Evolutionary conservation across 2,888 invertebrate species (phyloP).

Genomic region (Hyposoter dolosus): DNA sequence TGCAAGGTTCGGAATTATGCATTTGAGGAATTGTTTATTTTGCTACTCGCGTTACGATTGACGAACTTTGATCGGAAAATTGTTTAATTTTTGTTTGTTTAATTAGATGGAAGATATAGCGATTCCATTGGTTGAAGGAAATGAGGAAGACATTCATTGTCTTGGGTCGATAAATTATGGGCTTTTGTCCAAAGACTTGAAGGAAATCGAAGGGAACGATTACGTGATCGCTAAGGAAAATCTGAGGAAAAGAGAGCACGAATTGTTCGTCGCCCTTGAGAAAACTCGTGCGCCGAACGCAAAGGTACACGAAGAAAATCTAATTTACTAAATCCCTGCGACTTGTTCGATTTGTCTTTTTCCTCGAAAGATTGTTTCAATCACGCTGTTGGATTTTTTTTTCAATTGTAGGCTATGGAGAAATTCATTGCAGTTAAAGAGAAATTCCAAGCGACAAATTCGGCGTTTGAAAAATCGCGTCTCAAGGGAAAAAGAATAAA

Average conservation of each 20-base stretch:
- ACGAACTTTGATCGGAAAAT: background rate
- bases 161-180: slow-evolving; percentile 94
- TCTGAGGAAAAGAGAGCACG: slow-evolving; percentile 92
- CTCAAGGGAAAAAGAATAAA: slow-evolving; percentile 97
- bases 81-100: slow-evolving; percentile 8
- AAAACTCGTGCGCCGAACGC: slow-evolving; percentile 99
- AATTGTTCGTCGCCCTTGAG: slow-evolving; percentile 94
- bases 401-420: slow-evolving; percentile 91
- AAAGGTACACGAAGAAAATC: slow-evolving; percentile 86
- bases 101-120: slow-evolving; percentile 96
- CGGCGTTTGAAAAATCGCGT: slow-evolving; percentile 97
- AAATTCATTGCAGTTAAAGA: slow-evolving; percentile 97
- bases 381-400: background rate
- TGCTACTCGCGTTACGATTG: background rate
- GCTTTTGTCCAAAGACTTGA: slow-evolving; percentile 90
- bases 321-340: background rate
- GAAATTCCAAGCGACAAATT: slow-evolving; percentile 97
- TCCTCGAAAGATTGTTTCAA: background rate
- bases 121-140: slow-evolving; percentile 95
- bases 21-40: background rate
- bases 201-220: slow-evolving; percentile 96
- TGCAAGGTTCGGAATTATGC: slow-evolving; percentile 90
- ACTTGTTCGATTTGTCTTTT: background rate
- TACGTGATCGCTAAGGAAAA: slow-evolving; percentile 94
- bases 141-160: slow-evolving; percentile 92